Base-by-base conservation (phyloP, 2,888 invertebrate species). In the Pseudeuparius sepicola region DNA sequence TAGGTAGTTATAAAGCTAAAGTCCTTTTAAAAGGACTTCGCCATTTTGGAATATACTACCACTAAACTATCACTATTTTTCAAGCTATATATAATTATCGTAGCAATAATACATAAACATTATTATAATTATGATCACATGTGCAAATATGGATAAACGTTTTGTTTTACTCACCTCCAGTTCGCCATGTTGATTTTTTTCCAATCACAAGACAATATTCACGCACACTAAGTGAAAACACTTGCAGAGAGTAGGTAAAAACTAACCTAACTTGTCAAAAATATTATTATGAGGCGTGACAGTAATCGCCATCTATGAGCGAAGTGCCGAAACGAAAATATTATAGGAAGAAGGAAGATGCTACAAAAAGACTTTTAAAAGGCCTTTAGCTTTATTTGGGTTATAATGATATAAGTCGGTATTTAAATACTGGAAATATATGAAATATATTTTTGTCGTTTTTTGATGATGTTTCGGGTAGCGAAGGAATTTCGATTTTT, bases 1-100 rank as follows among this genome's bases (percentile, higher is more conserved):
- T 20, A n/a, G 20, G n/a, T n/a, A n/a, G 20, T 20, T 6, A n/a
- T 20, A 20, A 20, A n/a, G 20, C 20, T 20, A 20, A 20, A 20
- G 20, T n/a, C 6, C 20, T 20, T 20, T 20, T 20, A 20, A 20
- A 20, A 20, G 20, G n/a, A 20, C 20, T n/a, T 7, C 20, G n/a
- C 20, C 20, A 20, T 20, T 7, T 20, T 20, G 20, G 20, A 20
- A 20, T 20, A n/a, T 6, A 20, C 7, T n/a, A n/a, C n/a, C n/a
- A n/a, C n/a, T n/a, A n/a, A n/a, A n/a, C n/a, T n/a, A n/a, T n/a
- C n/a, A n/a, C n/a, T n/a, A n/a, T n/a, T n/a, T n/a, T n/a, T n/a
- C n/a, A n/a, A n/a, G n/a, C n/a, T n/a, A n/a, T n/a, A n/a, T n/a
- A n/a, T n/a, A n/a, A n/a, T 7, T 20, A 20, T n/a, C n/a, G 20